Base-by-base conservation (phyloP, 2,113 vertebrate species). In the Willisornis vidua region DNA sequence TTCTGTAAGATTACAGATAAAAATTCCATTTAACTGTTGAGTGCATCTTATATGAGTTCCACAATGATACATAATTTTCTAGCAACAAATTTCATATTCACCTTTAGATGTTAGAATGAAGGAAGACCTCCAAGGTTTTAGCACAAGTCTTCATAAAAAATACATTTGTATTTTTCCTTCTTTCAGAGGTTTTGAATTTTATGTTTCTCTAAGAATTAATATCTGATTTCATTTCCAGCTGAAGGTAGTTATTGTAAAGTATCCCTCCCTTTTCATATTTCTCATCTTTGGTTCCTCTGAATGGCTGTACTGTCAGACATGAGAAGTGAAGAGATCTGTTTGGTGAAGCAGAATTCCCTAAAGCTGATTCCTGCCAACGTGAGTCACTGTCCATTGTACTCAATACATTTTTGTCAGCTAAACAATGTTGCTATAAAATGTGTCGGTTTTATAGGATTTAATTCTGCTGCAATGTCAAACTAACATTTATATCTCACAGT, bases 1-100 rank as follows among this genome's bases (percentile, higher is more conserved):
- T 93, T 93, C 83, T 46, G 18, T 73, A 85, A 95, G 80, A 96
- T 91, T 95, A 96, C 54, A 82, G 90, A 89, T 91, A 39, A 94
- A 96, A 97, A 95, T 82, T 93, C 82, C 75, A 95, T 95, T 96
- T 93, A 96, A 96, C 93, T 94, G 85, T 72, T 96, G 87, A 95
- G 85, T 88, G 90, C 78, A 91, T 93, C 85, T 95, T 90, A 92
- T 63, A 90, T 0, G 13, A 91, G 84, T 89, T 95, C 62, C 84
- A 95, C 79, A 96, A 78, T n/a, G 73, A 95, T 91, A 87, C 41
- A 63, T 90, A 86, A 88, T 94, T 95, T 96, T 93, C 87, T 78
- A 81, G 87, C 72, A 90, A 92, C 88, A 90, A 89, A 96, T 89
- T 73, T 89, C 77, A 31, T 75, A 82, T 92, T 93, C 86, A 90